A percentile compares a stretch with the other conserved stretches of the same genome.
Evolutionary conservation across 35 echinoderm and acorn worm species (phyloP).

Genomic region (Chiridota heheva): DNA sequence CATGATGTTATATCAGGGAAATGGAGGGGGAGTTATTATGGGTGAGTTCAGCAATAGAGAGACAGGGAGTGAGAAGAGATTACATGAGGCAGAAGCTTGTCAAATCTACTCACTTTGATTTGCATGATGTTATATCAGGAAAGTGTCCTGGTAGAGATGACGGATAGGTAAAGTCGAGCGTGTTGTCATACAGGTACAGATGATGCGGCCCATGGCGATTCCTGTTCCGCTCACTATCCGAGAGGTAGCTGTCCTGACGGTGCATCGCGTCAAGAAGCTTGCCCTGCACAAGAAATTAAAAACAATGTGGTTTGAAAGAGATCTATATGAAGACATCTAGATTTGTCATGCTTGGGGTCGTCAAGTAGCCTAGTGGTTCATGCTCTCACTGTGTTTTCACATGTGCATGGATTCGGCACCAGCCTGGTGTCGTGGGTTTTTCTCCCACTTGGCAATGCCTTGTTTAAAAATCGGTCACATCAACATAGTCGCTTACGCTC

Average conservation of each 20-base stretch:
- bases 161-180: slow-evolving; percentile 27
- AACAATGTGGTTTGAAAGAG: background rate
- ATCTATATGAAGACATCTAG: background rate
- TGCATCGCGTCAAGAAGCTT: slow-evolving; percentile 74
- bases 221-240: slow-evolving; percentile 52
- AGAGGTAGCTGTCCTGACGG: slow-evolving; percentile 42
- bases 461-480: no score
- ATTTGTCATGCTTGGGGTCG: background rate
- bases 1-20: no score
- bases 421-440: no score
- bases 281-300: slow-evolving; percentile 48
- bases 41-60: no score
- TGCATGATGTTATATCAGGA: slow-evolving; percentile 70
- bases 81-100: background rate
- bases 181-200: slow-evolving; percentile 51
- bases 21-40: no score
- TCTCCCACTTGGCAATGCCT: no score
- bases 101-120: slow-evolving; percentile 62
- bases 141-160: slow-evolving; percentile 74
- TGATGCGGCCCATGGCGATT: slow-evolving; percentile 81
- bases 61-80: no score
- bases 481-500: no score
- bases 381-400: no score
- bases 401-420: no score
- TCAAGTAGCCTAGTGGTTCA: no score